These are phyloP conservation scores for Castor canadensis DNA, from an alignment of 2,113 vertebrate genomes.

Conservation along the genomic window DNA sequence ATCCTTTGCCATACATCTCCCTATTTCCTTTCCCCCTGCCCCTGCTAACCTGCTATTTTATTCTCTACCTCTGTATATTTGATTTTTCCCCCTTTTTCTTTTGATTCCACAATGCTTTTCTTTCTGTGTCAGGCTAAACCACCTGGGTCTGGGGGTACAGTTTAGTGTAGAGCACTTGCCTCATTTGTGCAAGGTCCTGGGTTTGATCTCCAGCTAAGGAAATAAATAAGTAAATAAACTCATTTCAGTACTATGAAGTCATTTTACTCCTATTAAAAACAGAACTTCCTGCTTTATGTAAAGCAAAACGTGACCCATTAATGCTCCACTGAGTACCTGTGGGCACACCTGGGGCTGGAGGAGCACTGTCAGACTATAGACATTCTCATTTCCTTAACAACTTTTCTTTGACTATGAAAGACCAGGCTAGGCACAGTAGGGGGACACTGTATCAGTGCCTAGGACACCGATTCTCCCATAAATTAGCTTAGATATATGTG, in stretches of 20 bases:
- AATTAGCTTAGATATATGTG: background rate
- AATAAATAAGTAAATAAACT: background rate
- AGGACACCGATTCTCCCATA: background rate
- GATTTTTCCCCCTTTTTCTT: background rate
- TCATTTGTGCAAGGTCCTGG: background rate
- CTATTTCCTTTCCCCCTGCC: background rate
- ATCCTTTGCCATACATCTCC: background rate
- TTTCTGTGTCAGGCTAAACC: background rate
- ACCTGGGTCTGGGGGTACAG: background rate
- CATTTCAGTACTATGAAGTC: background rate
- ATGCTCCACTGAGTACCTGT: background rate
- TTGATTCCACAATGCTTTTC: background rate
- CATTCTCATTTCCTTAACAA: background rate
- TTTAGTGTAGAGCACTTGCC: background rate
- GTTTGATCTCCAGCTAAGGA: background rate
- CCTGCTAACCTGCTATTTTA: background rate
- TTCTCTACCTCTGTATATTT: background rate
- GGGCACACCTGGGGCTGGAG: background rate
- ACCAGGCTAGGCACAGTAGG: background rate
- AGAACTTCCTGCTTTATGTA: background rate
- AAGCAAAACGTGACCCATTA: background rate
- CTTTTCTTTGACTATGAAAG: background rate
- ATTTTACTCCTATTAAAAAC: background rate
- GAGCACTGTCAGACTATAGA: accelerated
- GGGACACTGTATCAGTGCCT: background rate